These are phyloP conservation scores for Lordiphosa fenestrarum DNA, from an alignment of 2,888 invertebrate genomes.

Conservation along the genomic window DNA sequence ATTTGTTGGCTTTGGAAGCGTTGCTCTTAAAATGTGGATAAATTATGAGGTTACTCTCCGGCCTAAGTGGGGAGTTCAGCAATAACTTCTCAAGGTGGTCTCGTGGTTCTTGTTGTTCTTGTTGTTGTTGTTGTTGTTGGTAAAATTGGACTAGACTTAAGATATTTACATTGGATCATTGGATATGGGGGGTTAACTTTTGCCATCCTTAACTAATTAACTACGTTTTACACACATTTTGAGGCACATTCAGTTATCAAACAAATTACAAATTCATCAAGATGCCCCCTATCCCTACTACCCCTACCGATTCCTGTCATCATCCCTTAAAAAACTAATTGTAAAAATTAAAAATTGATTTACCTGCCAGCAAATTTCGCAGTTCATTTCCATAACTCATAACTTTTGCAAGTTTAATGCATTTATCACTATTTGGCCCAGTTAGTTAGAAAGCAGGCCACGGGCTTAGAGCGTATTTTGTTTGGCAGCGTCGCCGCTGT, in stretches of 20 bases:
- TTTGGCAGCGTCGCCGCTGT: conserved; percentile 72
- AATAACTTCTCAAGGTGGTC: conserved; percentile 6
- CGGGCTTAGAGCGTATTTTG: conserved; percentile 78
- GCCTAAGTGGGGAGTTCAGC: conserved; percentile 2
- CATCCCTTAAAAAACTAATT: conserved; percentile 52
- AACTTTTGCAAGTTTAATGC: conserved; percentile 52
- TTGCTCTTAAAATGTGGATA: conserved; percentile 14
- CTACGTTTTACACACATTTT: conserved; percentile 53
- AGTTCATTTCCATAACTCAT: conserved; percentile 7
- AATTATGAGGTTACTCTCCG: conserved; percentile 5
- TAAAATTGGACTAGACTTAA: conserved; percentile 41
- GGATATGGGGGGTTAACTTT: conserved; percentile 20
- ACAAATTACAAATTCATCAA: conserved; percentile 63
- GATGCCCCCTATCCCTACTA: conserved; percentile 12
- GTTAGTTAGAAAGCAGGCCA: conserved; percentile 16
- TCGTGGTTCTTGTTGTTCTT: not conserved
- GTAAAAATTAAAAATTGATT: conserved; percentile 72
- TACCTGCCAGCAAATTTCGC: conserved; percentile 23
- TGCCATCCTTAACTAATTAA: conserved; percentile 8
- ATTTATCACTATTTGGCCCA: conserved; percentile 61
- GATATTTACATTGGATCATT: conserved; percentile 33
- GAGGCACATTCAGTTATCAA: conserved; percentile 74
- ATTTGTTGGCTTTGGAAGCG: conserved; percentile 57
- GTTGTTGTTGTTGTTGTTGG: conserved; percentile 21
- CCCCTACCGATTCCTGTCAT: not conserved